Evolutionary conservation across 2,113 vertebrate genomes (phyloP).

Genomic region (Ailurus styani): DNA sequence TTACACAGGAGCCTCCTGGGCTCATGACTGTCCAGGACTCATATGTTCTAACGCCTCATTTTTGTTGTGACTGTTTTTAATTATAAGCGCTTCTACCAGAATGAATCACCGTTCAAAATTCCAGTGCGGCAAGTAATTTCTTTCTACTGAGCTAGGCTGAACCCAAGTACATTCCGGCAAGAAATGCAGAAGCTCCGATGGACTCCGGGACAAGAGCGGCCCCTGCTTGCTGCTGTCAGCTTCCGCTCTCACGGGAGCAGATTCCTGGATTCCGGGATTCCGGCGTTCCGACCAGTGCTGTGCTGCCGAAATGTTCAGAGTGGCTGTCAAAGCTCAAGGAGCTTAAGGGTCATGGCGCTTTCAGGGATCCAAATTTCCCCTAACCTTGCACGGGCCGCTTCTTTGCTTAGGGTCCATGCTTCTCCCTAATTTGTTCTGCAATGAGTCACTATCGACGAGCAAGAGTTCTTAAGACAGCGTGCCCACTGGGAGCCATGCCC

Average conservation of each 20-base stretch:
- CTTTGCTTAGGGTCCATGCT: too few relatives aligned
- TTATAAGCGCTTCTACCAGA: slow-evolving; percentile 31
- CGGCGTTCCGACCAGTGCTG: neutral
- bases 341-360: fast-evolving
- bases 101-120: slow-evolving; percentile 28
- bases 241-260: too few relatives aligned
- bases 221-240: neutral
- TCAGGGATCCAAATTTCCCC: fast-evolving
- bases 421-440: neutral
- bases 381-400: fast-evolving
- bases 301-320: neutral
- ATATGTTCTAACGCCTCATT: neutral
- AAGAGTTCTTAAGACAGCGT: fast-evolving
- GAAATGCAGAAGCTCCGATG: neutral
- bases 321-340: neutral
- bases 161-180: neutral
- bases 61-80: slow-evolving; percentile 39
- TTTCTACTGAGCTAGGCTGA: neutral
- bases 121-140: neutral
- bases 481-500: fast-evolving
- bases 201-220: neutral
- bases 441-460: fast-evolving
- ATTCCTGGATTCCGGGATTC: too few relatives aligned
- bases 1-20: neutral
- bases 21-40: neutral